These are phyloP conservation scores for Semibalanus balanoides DNA, from an alignment of 1,140 invertebrate genomes.

Conservation along the genomic window DNA sequence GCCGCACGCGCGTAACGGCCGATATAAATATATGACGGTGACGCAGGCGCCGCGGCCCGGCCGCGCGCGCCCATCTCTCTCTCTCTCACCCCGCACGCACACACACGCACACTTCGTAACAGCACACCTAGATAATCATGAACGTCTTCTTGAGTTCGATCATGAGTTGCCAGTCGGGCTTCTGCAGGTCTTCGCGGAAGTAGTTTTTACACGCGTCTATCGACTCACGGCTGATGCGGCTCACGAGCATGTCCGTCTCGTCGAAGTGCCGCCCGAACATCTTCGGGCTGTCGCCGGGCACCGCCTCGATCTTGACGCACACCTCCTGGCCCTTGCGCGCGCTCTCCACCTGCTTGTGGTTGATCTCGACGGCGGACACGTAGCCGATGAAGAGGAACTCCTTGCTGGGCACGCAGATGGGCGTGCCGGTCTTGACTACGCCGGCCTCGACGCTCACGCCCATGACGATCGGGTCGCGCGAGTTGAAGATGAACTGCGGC, in stretches of 20 bases:
- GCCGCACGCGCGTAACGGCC: no score
- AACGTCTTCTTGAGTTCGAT: constrained; percentile 96
- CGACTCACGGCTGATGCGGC: constrained; percentile 93
- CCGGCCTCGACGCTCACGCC: constrained; percentile 94
- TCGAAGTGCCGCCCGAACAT: constrained; percentile 98
- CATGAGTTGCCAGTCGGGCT: constrained; percentile 95
- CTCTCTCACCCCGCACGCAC: no score
- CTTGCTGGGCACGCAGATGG: constrained; percentile 89
- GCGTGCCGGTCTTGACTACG: constrained; percentile 87
- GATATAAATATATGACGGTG: no score
- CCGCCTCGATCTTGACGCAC: constrained; percentile 94
- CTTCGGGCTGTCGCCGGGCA: constrained; percentile 94
- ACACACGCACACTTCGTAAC: no score
- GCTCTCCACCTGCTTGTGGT: constrained; percentile 59
- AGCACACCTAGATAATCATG: constrained; percentile 60
- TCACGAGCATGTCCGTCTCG: constrained; percentile 82
- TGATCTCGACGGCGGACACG: constrained; percentile 86
- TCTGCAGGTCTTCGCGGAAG: constrained; percentile 91
- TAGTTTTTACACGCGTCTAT: constrained; percentile 99
- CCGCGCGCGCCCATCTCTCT: no score
- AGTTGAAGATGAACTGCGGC: constrained; percentile 91
- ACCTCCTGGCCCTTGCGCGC: constrained; percentile 95
- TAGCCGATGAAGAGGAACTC: constrained; percentile 92
- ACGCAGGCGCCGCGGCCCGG: no score
- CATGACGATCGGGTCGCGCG: constrained; percentile 90